Percentiles rank a stretch among this genome's conserved stretches.
These are phyloP conservation scores for Syncerus caffer DNA, from an alignment of 2,797 vertebrate species.

Conservation along the genomic window DNA sequence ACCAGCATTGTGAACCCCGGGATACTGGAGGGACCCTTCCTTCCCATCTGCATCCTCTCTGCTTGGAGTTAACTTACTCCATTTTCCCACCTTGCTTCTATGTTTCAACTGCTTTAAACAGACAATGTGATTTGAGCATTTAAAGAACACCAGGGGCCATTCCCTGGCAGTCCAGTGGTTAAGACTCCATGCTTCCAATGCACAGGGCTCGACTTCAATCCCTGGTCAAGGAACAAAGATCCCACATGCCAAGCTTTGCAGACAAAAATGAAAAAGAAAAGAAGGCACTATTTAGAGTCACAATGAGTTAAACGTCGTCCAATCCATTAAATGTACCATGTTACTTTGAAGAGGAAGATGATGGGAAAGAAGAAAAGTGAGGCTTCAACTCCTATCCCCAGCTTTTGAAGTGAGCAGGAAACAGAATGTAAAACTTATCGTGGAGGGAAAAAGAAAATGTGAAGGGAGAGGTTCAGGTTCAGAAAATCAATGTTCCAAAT, in stretches of 20 bases:
- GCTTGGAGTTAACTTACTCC: background rate
- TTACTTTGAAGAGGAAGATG: background rate
- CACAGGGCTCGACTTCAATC: background rate
- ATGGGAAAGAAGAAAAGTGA: background rate
- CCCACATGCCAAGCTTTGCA: background rate
- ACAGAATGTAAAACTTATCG: background rate
- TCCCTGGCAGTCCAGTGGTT: background rate
- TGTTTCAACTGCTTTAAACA: background rate
- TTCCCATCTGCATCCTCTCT: background rate
- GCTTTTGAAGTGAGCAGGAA: background rate
- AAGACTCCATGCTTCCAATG: background rate
- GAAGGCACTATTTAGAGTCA: background rate
- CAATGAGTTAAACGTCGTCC: background rate
- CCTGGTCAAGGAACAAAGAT: background rate
- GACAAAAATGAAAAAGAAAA: background rate
- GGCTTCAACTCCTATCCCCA: background rate
- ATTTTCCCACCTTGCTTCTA: background rate
- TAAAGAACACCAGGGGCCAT: background rate
- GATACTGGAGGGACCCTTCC: background rate
- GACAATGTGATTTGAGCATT: background rate
- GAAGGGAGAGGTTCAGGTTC: background rate
- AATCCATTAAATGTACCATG: background rate
- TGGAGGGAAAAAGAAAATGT: background rate
- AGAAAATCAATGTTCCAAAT: background rate
- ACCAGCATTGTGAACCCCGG: fast-evolving